Evolutionary conservation across 2,888 invertebrate genomes (phyloP).

Genomic region (Cactoblastis cactorum): DNA sequence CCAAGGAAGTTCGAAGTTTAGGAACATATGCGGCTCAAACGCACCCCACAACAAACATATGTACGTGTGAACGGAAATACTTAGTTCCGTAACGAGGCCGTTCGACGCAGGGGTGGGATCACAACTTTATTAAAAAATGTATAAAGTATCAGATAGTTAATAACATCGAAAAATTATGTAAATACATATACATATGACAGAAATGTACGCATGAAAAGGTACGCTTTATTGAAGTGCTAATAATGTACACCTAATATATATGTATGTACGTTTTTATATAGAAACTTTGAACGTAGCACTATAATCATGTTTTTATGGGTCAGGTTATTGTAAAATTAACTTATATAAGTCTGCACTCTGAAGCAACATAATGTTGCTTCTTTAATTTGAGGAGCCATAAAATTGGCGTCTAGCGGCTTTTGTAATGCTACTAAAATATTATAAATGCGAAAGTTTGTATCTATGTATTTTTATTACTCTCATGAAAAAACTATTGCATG

Average conservation of each 20-base stretch:
- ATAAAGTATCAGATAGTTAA: too few relatives aligned
- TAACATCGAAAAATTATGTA: too few relatives aligned
- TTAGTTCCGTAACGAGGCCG: slow-evolving; percentile 15
- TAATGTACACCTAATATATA: too few relatives aligned
- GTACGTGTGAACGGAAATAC: slow-evolving; percentile 33
- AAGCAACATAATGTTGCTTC: background rate
- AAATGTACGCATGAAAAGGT: too few relatives aligned
- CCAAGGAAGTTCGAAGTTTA: background rate
- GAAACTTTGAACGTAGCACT: too few relatives aligned
- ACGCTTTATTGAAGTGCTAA: too few relatives aligned
- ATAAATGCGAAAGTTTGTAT: too few relatives aligned
- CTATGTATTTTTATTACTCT: too few relatives aligned
- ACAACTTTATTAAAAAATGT: background rate
- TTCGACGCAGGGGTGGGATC: background rate
- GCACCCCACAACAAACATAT: slow-evolving; percentile 23
- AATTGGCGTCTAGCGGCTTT: background rate
- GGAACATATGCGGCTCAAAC: slow-evolving; percentile 5
- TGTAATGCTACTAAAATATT: background rate
- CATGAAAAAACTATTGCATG: too few relatives aligned
- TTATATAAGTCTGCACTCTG: background rate
- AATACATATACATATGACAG: too few relatives aligned
- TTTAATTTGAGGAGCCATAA: background rate
- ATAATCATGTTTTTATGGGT: background rate
- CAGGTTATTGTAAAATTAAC: background rate
- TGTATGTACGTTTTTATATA: too few relatives aligned